Conservation (phyloP, 2,888 invertebrate species). For the Mimachlamys varia region DNA sequence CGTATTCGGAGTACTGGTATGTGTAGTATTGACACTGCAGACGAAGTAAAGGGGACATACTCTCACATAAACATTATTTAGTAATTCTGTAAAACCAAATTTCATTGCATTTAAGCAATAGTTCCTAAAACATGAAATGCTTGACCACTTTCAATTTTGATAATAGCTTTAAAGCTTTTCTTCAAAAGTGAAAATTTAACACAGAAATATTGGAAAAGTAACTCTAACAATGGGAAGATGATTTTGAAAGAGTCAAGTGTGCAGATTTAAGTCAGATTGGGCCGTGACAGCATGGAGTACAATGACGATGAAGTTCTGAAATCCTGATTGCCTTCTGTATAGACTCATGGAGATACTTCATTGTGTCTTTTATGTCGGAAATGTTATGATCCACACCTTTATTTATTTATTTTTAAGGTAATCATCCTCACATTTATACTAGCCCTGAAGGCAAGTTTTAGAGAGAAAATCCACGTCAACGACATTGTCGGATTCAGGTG, state of each 20-base stretch:
- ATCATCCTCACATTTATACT: constrained; percentile 92
- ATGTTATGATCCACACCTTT: neutral
- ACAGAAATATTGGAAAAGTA: neutral
- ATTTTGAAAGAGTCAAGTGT: neutral
- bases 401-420: constrained; percentile 67
- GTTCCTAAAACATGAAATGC: too few relatives aligned
- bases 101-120: neutral
- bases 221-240: neutral
- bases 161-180: too few relatives aligned
- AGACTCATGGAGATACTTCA: too few relatives aligned
- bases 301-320: too few relatives aligned
- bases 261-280: too few relatives aligned
- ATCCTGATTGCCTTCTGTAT: too few relatives aligned
- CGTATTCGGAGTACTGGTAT: constrained; percentile 88
- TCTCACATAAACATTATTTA: neutral
- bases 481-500: constrained; percentile 92
- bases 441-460: constrained; percentile 94
- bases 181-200: too few relatives aligned
- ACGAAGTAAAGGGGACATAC: neutral
- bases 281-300: too few relatives aligned
- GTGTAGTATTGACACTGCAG: constrained; percentile 50
- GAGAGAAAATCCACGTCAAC: constrained; percentile 81
- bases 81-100: neutral
- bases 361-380: too few relatives aligned
- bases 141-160: too few relatives aligned